phyloP scores from a whole-genome alignment of 2,113 vertebrate species.

The Phasianus colchicus region DNA sequence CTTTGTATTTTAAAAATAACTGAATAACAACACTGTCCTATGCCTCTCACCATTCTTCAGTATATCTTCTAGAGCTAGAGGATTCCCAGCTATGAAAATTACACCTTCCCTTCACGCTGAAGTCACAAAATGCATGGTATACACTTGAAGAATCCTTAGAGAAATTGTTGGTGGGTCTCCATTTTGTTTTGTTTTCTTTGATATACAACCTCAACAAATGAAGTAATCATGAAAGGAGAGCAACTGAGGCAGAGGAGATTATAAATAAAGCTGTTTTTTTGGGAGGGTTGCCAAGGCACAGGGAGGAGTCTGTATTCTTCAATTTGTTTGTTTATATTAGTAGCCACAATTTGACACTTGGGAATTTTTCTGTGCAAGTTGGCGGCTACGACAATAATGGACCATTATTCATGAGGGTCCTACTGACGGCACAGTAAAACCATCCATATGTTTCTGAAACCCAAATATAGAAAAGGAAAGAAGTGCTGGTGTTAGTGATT shows the following conservation, averaged over 20 bases:
- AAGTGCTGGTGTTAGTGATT: neutral
- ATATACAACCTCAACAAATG: neutral
- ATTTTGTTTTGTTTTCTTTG: neutral
- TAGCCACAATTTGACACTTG: neutral
- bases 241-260: neutral
- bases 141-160: neutral
- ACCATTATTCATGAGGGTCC: neutral
- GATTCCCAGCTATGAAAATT: neutral
- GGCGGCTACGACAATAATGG: neutral
- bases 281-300: neutral
- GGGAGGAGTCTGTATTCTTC: neutral
- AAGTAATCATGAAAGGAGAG: neutral
- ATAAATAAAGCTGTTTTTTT: neutral
- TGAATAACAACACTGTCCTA: neutral
- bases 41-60: neutral
- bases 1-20: neutral
- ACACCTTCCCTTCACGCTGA: neutral
- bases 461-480: neutral
- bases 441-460: neutral
- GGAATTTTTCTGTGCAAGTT: neutral
- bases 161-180: neutral
- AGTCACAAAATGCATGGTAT: neutral
- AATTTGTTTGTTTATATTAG: slow-evolving; percentile 25
- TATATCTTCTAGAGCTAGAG: neutral
- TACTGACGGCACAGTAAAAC: neutral